Conservation (phyloP, 2,888 invertebrate genomes). For the Acleris literana region DNA sequence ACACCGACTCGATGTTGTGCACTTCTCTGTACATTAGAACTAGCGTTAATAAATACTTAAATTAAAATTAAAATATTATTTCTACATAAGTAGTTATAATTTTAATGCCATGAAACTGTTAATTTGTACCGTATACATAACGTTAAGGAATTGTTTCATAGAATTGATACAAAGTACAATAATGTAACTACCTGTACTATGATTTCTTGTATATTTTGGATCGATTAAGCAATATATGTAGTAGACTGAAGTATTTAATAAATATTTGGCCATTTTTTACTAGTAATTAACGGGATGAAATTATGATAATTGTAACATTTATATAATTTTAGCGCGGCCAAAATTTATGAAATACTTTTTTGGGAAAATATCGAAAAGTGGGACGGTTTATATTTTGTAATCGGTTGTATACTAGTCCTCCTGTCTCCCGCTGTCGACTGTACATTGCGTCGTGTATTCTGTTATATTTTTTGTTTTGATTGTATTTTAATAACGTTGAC, state of each 20-base stretch:
- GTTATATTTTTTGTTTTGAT: constrained; percentile 79
- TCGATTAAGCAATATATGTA: constrained; percentile 73
- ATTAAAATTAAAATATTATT: constrained; percentile 52
- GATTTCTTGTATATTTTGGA: constrained; percentile 74
- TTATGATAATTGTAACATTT: constrained; percentile 54
- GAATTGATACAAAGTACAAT: constrained; percentile 68
- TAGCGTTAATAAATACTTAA: constrained; percentile 65
- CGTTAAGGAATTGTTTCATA: constrained; percentile 70
- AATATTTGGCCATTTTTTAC: constrained; percentile 65
- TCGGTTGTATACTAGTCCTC: constrained; percentile 79
- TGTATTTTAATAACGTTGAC: constrained; percentile 82
- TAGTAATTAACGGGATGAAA: constrained; percentile 58
- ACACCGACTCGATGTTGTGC: constrained; percentile 80
- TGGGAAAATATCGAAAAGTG: constrained; percentile 54
- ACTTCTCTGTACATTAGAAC: constrained; percentile 74
- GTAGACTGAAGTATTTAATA: constrained; percentile 79
- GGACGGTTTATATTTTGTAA: constrained; percentile 77
- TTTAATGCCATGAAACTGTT: constrained; percentile 61
- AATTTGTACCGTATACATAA: constrained; percentile 46
- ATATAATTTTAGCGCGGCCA: constrained; percentile 61
- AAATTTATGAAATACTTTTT: constrained; percentile 76
- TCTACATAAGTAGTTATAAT: constrained; percentile 51
- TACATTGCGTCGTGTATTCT: constrained; percentile 74
- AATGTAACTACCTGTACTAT: constrained; percentile 54
- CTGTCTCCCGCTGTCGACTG: constrained; percentile 69